Conservation (phyloP, 2,113 vertebrate genomes). For the Rhizomys pruinosus region DNA sequence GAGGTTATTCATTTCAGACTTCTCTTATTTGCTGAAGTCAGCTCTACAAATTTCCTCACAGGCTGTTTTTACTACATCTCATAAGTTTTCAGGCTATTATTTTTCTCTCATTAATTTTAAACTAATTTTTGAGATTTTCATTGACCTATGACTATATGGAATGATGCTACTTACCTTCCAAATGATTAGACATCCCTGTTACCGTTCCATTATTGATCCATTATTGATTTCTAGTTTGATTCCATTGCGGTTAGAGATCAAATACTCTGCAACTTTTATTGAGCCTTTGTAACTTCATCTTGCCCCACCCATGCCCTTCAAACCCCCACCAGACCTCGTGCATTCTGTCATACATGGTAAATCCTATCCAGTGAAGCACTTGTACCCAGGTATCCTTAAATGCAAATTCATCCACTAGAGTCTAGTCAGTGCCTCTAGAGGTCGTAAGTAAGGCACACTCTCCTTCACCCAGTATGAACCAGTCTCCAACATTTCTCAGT, state of each 20-base stretch:
- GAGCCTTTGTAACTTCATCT: no score
- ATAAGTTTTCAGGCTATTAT: not conserved
- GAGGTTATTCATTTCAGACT: conserved; percentile 1
- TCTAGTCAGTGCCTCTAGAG: no score
- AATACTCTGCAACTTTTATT: not conserved
- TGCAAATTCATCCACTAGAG: no score
- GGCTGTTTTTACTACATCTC: not conserved
- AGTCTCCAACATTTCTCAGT: no score
- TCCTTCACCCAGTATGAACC: no score
- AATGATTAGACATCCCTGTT: not conserved
- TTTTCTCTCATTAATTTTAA: not conserved
- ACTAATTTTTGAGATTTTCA: not conserved
- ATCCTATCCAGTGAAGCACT: no score
- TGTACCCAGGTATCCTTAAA: no score
- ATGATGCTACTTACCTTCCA: not conserved
- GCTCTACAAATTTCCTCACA: not conserved
- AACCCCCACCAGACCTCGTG: no score
- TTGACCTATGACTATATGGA: not conserved
- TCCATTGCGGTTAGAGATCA: not conserved
- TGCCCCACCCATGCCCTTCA: no score
- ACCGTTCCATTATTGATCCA: not conserved
- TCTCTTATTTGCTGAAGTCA: conserved; percentile 30
- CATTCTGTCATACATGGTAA: no score
- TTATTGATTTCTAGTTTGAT: not conserved
- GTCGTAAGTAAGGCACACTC: no score